These are phyloP conservation scores for Sanderia malayensis DNA, from an alignment of 30 jellyfish, hydroid and myxozoan genomes.

Conservation along the genomic window DNA sequence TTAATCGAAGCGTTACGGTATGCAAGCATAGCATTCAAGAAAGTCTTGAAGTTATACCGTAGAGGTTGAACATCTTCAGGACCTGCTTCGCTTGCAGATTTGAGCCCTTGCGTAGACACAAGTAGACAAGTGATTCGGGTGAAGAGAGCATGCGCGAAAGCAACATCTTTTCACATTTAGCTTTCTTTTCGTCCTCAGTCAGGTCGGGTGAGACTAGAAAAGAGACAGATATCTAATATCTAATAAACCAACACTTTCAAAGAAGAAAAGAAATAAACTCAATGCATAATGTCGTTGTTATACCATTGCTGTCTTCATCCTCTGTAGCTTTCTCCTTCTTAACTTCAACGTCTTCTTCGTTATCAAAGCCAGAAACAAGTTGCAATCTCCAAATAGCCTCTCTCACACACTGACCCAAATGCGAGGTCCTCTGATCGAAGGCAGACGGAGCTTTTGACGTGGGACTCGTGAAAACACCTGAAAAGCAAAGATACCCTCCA, in stretches of 20 bases:
- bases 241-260: no score
- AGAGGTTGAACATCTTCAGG: constrained; percentile 75
- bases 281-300: no score
- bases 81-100: constrained; percentile 88
- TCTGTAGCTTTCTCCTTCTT: constrained; percentile 1
- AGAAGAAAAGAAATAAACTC: no score
- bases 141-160: constrained; percentile 73
- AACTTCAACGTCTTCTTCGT: constrained; percentile 3
- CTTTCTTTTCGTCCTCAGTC: neutral
- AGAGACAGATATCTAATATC: no score
- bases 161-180: constrained; percentile 5
- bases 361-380: constrained; percentile 59
- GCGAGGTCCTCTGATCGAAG: constrained; percentile 48
- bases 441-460: neutral
- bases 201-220: no score
- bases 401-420: constrained; percentile 38
- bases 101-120: constrained; percentile 70
- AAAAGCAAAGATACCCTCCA: no score
- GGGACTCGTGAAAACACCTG: no score
- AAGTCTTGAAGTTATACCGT: no score
- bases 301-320: constrained; percentile 6
- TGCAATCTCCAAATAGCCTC: constrained; percentile 90
- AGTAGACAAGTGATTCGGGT: constrained; percentile 77
- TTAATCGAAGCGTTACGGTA: no score
- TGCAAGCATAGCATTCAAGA: no score